These are phyloP conservation scores for Andinoacara biseriatus DNA, from an alignment of 2,113 vertebrate genomes.

Conservation along the genomic window DNA sequence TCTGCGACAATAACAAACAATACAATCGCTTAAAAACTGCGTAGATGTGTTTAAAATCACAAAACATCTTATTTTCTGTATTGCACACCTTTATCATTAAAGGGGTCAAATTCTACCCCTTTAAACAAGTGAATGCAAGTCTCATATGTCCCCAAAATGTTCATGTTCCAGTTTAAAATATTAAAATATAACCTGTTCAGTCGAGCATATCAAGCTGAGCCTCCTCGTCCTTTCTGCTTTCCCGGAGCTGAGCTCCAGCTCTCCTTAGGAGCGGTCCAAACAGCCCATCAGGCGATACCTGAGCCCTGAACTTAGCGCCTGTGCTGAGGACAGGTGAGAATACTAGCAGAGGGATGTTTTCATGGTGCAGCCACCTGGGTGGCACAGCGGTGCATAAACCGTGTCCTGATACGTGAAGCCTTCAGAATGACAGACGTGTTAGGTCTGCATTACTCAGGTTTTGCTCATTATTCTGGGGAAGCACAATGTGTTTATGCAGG, in stretches of 20 bases:
- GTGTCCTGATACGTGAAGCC: not conserved
- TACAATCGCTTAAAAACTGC: not conserved
- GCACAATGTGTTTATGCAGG: not conserved
- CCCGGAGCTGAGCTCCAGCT: not conserved
- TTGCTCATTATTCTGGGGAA: slow-evolving; percentile 8
- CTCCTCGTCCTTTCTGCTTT: not conserved
- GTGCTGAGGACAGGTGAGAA: not conserved
- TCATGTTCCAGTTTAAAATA: not conserved
- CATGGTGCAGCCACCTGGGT: not conserved
- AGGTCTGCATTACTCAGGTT: slow-evolving; percentile 11
- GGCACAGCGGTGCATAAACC: not conserved
- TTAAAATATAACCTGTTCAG: not conserved
- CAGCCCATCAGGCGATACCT: not conserved
- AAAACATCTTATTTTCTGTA: not conserved
- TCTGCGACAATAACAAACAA: not conserved
- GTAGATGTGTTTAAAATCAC: not conserved
- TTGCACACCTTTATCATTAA: not conserved
- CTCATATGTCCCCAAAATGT: not conserved
- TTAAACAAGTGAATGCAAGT: not conserved
- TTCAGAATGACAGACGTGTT: not conserved
- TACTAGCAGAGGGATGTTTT: not conserved
- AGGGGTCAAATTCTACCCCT: too few species aligned
- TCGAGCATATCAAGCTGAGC: not conserved
- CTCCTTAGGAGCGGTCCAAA: not conserved
- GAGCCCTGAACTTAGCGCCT: not conserved